Base-by-base conservation (phyloP, 2,113 vertebrate species). In the Dipodomys stephensi region DNA sequence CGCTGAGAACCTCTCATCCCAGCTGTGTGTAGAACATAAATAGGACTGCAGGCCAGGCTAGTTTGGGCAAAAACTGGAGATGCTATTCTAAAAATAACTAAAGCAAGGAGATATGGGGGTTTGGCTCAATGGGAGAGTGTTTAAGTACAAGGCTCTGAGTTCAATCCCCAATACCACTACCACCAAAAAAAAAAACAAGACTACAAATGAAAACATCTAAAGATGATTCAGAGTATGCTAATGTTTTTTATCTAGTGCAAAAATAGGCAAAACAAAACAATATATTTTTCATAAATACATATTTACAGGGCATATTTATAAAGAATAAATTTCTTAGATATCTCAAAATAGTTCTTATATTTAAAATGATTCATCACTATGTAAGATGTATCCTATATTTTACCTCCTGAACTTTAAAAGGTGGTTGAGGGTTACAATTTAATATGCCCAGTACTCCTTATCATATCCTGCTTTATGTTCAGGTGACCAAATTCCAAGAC, bases 301-400 rank as follows among this genome's bases (percentile, higher is more conserved):
- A 0, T 13, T 53, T 85, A 87, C 39, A 71, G 46, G 2, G 25
- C 68, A 90, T 46, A 77, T 62, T 72, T 87, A 88, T 53, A 88
- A 94, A 90, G 8, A 88, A 27, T 76, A 53, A 64, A 44, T 77
- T 87, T 90, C 49, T 68, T 92, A 83, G 85, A 69, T 30, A 19
- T 53, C 53, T 93, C 62, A 89, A 77, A 93, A 46, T 32, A 71
- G 28, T 82, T 77, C 22, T 90, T 84, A 93, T 27, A 78, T 60
- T 89, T 95, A 74, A 91, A 91, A 83, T 73, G 78, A 69, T n/a
- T 94, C 53, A 79, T 72, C 64, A 81, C 73, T 27, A 71, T 85
- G 81, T 90, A 86, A 84, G 13, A 81, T 81, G 62, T 69, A 83
- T 92, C 8, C 49, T 91, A 68, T n/a, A 13, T 18, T 57, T 57